Base-by-base conservation (phyloP, 1,140 invertebrate genomes). In the Trichonephila clavata region DNA sequence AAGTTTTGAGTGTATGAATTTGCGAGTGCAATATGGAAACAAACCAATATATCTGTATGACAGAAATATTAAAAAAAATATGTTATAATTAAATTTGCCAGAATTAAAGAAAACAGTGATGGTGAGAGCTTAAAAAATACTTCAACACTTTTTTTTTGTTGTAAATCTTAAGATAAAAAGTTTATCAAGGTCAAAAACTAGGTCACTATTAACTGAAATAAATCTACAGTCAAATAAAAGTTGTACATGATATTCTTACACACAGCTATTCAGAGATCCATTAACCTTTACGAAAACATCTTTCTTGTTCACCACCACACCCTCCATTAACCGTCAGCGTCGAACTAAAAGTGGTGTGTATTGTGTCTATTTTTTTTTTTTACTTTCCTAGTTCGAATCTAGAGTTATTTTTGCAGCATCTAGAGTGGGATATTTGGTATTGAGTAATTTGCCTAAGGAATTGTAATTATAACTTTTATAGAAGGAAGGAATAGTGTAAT, bases 201-300 rank as follows among this genome's bases (percentile, higher is more conserved):
- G 27, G 32, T 39, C 24, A 77, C 32, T 39, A 18, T 77, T 16
- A 32, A 77, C 16, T 77, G 71, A 39, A 32, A 77, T 77, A 24
- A 77, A 39, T 77, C 27, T 32, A 77, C 32, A 77, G 27, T 32
- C 27, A 16, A 14, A 39, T 13, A 39, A 68, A 77, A 77, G 71
- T 77, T 77, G 71, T 77, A 77, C 71, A 77, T 77, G 71, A 77
- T 77, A 77, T 18, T 77, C 27, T 27, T 77, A 32, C 16, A 4
- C 71, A 77, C 21, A 63, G 61, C 61, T 63, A 63, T 63, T 63
- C 61, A 63, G 18, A 21, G 71, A 77, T 39, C 27, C 71, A 77
- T 77, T 77, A 77, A 77, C 27, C 71, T 77, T 77, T 77, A 77
- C 18, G 71, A 77, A 77, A 39, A 77, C 71, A 77, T 77, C 4